Evolutionary conservation across 2,113 vertebrate genomes (phyloP).

Genomic region (Leucosticte australis): DNA sequence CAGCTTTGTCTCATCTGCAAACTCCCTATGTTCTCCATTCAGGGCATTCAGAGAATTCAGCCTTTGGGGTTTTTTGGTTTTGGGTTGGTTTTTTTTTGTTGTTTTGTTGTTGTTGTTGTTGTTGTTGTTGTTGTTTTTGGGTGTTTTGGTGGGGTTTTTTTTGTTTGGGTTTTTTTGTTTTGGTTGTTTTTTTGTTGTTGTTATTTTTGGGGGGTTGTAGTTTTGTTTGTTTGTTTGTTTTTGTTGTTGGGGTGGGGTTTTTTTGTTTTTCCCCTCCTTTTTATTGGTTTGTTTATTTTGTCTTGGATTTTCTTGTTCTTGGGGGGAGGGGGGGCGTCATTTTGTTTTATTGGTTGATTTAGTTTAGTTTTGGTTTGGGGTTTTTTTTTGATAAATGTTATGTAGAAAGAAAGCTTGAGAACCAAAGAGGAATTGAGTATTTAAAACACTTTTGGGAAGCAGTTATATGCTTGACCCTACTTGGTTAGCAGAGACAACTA

Average conservation of each 20-base stretch:
- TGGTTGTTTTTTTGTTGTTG: no score
- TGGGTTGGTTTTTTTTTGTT: no score
- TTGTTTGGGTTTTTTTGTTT: no score
- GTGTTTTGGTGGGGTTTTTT: no score
- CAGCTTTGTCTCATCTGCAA: background rate
- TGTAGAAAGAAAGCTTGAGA: background rate
- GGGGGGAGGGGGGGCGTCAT: fast-evolving
- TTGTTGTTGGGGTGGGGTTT: no score
- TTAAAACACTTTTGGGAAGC: background rate
- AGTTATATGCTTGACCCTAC: background rate
- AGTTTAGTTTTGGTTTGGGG: background rate
- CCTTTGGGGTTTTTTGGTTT: no score
- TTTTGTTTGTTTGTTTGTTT: no score
- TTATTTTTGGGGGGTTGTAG: no score
- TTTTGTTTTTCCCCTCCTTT: no score
- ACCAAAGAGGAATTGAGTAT: background rate
- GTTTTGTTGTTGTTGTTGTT: no score
- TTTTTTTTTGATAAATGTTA: background rate
- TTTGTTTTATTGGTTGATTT: background rate
- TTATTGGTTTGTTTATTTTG: background rate
- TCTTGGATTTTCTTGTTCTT: background rate
- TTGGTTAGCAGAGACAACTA: background rate
- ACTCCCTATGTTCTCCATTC: background rate
- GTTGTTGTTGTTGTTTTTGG: no score
- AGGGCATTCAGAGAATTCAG: background rate